Conservation (phyloP, 2,888 invertebrate species). For the Lapara coniferarum region DNA sequence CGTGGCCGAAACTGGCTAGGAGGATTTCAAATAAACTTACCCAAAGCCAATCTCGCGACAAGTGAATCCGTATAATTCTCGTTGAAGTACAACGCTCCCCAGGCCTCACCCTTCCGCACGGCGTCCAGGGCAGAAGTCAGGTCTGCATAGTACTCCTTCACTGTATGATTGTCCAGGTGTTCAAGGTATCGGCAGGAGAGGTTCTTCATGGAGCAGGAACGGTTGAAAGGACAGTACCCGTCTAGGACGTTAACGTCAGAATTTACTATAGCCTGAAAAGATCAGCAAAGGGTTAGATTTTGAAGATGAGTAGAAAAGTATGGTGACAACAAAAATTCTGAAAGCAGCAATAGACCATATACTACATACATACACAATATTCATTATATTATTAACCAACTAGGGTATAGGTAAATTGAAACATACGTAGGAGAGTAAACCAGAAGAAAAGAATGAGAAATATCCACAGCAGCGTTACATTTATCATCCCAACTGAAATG, state of each 20-base stretch:
- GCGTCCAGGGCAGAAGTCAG: conserved; percentile 87
- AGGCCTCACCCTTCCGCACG: conserved; percentile 90
- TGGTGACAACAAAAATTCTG: no score
- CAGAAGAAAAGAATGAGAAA: no score
- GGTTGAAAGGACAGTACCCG: conserved; percentile 80
- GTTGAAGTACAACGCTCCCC: conserved; percentile 95
- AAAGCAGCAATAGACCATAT: no score
- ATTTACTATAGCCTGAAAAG: conserved; percentile 76
- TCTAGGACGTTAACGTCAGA: conserved; percentile 69
- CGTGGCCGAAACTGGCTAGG: no score
- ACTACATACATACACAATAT: no score
- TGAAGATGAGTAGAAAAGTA: not conserved
- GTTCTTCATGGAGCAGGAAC: conserved; percentile 87
- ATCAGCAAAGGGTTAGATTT: not conserved
- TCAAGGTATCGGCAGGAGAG: conserved; percentile 92
- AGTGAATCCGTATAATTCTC: conserved; percentile 95
- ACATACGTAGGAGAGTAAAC: no score
- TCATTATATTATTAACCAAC: no score
- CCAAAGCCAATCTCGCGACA: conserved; percentile 89
- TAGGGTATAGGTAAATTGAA: no score
- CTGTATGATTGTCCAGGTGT: conserved; percentile 88
- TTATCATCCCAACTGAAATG: no score
- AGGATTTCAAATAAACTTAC: conserved; percentile 39
- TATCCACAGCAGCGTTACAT: no score
- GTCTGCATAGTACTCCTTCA: conserved; percentile 86